Percentiles rank a stretch among this genome's conserved stretches.
Conservation (phyloP, 2,113 vertebrate species). For the Sinocyclocheilus anophthalmus region DNA sequence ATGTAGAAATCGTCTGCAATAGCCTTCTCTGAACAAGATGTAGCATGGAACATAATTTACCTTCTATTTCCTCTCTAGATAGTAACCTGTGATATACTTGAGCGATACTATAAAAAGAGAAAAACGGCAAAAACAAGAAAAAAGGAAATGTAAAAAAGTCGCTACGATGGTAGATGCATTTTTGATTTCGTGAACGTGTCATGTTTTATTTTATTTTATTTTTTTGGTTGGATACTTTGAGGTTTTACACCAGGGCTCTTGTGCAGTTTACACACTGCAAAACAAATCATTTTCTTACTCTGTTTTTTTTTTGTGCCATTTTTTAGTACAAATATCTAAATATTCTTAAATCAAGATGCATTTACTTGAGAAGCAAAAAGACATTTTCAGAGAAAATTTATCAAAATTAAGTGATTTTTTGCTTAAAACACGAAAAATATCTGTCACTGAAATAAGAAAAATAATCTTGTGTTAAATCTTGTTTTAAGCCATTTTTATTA, state of each 20-base stretch:
- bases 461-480: too few relatives aligned
- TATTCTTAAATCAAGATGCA: background rate
- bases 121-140: slow-evolving; percentile 62
- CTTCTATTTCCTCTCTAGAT: slow-evolving; percentile 71
- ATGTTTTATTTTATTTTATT: slow-evolving; percentile 53
- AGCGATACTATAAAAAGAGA: slow-evolving; percentile 67
- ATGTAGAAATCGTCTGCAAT: slow-evolving; percentile 88
- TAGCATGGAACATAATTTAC: slow-evolving; percentile 79
- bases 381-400: too few relatives aligned
- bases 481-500: too few relatives aligned
- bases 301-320: background rate
- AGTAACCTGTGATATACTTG: slow-evolving; percentile 73
- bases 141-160: slow-evolving; percentile 64
- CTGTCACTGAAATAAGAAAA: too few relatives aligned
- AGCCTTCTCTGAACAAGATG: slow-evolving; percentile 82
- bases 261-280: slow-evolving; percentile 47
- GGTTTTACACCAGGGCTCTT: slow-evolving; percentile 69
- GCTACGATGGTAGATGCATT: slow-evolving; percentile 46
- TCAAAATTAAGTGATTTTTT: too few relatives aligned
- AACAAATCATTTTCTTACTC: background rate
- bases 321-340: background rate
- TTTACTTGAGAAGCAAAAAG: background rate
- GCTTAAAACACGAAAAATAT: too few relatives aligned
- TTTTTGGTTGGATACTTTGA: slow-evolving; percentile 63
- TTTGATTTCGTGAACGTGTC: slow-evolving; percentile 62